Base-by-base conservation (phyloP, 2,797 vertebrate genomes). In the Furcifer pardalis region DNA sequence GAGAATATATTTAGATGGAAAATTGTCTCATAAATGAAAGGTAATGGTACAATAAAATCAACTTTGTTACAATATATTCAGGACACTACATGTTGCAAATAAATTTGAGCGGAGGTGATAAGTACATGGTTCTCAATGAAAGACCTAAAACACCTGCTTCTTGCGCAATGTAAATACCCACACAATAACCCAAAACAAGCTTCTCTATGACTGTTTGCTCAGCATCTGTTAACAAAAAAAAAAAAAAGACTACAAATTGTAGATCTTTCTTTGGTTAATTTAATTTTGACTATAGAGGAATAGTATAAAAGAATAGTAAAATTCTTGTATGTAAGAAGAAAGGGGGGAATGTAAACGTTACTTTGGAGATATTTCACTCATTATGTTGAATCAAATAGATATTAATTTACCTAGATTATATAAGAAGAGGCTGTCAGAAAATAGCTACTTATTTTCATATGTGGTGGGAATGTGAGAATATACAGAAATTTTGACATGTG, bases 1-100 rank as follows among this genome's bases (percentile, higher is more conserved):
- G 77, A 89, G 46, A 93, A 71, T 27, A 81, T 30, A 46, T 76
- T 81, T 66, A n/a, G 30, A n/a, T 15, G 30, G 65, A 37, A 7
- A 21, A 27, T 80, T 37, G 46, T 25, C 66, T 49, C 37, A 85
- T 49, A 37, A 60, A 84, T 32, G 37, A 40, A 77, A 81, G n/a
- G 30, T 59, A 30, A 86, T 3, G 23, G 30, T 78, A 79, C 62
- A 82, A 77, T 65, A 73, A 90, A n/a, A 25, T 79, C 44, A 49
- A 80, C 46, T 35, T 9, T 8, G 46, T 10, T 60, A 13, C 5
- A 84, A 42, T 15, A 15, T 9, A 2, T 3, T 83, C n/a, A 75
- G 77, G 25, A 37, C 2, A n/a, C 17, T 72, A 30, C 8, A n/a
- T 23, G 35, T 66, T 79, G 9, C 32, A 88, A 9, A 23, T 78